Evolutionary conservation across 1,140 invertebrate species (phyloP).

Genomic region (Acromyrmex charruanus): DNA sequence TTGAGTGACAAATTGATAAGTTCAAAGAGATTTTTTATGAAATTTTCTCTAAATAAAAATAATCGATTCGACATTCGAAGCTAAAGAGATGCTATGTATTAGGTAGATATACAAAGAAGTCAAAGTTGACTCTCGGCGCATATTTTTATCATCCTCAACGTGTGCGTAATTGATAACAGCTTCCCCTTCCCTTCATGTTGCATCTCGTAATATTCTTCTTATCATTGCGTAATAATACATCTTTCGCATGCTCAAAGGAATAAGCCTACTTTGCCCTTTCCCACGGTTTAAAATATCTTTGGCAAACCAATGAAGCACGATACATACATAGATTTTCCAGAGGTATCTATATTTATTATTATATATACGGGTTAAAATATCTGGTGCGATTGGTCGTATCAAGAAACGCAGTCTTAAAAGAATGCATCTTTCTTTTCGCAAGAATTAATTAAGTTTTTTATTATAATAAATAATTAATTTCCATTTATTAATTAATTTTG

Average conservation of each 20-base stretch:
- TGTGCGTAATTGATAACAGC: neutral
- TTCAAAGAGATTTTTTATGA: neutral
- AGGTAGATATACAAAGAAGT: slow-evolving; percentile 19
- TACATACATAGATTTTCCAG: neutral
- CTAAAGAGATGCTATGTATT: neutral
- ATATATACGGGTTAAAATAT: slow-evolving; percentile 10
- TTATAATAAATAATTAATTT: too few species aligned
- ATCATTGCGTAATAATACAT: slow-evolving; percentile 41
- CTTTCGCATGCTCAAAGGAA: slow-evolving; percentile 40
- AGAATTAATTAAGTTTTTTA: neutral
- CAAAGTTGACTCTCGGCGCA: slow-evolving; percentile 34
- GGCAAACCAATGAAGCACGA: slow-evolving; percentile 33
- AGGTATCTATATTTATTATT: slow-evolving; percentile 29
- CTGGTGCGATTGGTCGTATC: slow-evolving; percentile 15
- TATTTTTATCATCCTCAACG: slow-evolving; percentile 37
- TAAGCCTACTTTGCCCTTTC: slow-evolving; percentile 43
- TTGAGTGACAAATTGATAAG: neutral
- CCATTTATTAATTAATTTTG: neutral
- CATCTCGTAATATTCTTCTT: slow-evolving; percentile 43
- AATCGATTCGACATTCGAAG: slow-evolving; percentile 3
- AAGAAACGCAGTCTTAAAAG: neutral
- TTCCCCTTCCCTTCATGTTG: neutral
- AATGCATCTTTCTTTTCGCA: neutral
- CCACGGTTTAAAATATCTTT: neutral
- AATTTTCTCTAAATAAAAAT: neutral